A percentile compares a stretch with the other conserved stretches of the same genome.
phyloP scores from a whole-genome alignment of 2,797 vertebrate species.

The Chrosomus eos region DNA sequence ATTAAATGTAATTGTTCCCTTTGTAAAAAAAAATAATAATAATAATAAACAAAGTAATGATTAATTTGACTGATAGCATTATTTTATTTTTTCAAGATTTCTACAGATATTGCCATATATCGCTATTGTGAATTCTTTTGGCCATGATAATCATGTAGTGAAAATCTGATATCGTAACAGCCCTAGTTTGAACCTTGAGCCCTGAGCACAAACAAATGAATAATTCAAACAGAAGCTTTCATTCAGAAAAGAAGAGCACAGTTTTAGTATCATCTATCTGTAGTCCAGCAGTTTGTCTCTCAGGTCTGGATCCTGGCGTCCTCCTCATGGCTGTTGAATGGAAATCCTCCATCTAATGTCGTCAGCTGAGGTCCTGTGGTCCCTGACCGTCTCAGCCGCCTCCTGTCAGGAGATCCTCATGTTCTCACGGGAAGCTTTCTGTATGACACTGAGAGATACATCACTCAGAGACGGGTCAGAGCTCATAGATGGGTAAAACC shows the following conservation, averaged over 20 bases:
- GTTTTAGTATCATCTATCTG: background rate
- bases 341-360: background rate
- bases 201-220: background rate
- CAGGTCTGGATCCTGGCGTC: background rate
- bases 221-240: background rate
- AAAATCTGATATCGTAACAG: background rate
- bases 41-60: no score
- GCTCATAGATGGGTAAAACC: slow-evolving; percentile 4
- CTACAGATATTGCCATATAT: no score
- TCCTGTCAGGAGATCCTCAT: slow-evolving; percentile 3
- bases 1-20: background rate
- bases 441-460: slow-evolving; percentile 8
- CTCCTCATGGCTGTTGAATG: background rate
- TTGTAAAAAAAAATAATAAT: background rate
- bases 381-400: background rate
- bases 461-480: background rate
- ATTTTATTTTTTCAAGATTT: background rate
- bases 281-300: background rate
- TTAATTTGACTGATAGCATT: no score
- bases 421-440: background rate
- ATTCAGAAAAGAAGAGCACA: background rate
- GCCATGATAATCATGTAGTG: background rate
- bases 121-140: background rate
- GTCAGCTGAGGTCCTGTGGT: background rate
- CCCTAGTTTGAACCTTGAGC: background rate